Evolutionary conservation across 2,113 vertebrate species (phyloP).

Genomic region (Falcunculus frontatus): DNA sequence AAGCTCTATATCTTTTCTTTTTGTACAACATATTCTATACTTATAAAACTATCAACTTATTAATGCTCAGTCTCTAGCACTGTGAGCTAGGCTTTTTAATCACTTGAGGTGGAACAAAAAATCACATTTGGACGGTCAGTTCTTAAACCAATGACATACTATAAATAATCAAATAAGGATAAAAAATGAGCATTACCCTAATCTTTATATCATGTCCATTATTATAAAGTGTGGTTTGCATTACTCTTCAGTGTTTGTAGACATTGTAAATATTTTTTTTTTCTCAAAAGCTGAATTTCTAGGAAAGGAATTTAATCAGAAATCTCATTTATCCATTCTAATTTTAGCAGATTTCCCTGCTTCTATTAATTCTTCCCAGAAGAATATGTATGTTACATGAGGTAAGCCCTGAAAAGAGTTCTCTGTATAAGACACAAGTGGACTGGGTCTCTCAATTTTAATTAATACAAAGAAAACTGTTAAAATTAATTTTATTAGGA

Average conservation of each 20-base stretch:
- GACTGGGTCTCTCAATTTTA: not conserved
- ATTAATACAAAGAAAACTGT: not conserved
- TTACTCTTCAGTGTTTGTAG: not conserved
- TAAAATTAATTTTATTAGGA: not conserved
- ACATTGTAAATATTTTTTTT: not conserved
- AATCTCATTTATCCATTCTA: constrained; percentile 27
- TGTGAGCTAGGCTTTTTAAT: not conserved
- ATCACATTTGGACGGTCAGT: not conserved
- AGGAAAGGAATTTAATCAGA: not conserved
- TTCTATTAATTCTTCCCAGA: not conserved
- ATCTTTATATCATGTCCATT: not conserved
- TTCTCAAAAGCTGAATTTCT: not conserved
- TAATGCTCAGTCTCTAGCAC: not conserved
- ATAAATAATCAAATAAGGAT: not conserved
- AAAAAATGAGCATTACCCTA: not conserved
- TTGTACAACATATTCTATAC: not conserved
- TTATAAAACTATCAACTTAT: not conserved
- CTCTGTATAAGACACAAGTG: not conserved
- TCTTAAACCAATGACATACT: not conserved
- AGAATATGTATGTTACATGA: not conserved
- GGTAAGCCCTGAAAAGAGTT: not conserved
- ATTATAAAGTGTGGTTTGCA: not conserved
- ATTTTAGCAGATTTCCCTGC: constrained; percentile 15
- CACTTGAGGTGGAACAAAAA: not conserved
- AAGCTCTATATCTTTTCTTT: not conserved